Conservation (phyloP, 2,888 invertebrate genomes). For the Periphyllus acericola region DNA sequence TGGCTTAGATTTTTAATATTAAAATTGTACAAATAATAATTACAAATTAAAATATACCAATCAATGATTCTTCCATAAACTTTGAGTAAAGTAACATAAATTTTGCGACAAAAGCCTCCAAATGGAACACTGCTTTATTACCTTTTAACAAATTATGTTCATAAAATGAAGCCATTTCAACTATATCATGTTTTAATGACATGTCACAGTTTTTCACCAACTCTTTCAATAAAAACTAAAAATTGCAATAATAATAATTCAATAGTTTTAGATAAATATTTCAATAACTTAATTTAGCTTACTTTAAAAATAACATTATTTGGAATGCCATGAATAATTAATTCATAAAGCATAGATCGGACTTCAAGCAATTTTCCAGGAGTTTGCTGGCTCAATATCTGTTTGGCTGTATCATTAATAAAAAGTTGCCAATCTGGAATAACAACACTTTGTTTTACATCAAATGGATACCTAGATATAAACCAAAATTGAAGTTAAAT, state of each 20-base stretch:
- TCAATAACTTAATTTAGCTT: slow-evolving; percentile 62
- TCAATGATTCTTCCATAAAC: slow-evolving; percentile 76
- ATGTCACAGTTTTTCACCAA: slow-evolving; percentile 90
- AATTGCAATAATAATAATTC: slow-evolving; percentile 59
- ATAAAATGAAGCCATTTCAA: slow-evolving; percentile 86
- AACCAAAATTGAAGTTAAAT: slow-evolving; percentile 70
- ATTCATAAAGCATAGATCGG: slow-evolving; percentile 88
- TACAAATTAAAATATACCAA: slow-evolving; percentile 43
- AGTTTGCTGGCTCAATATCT: slow-evolving; percentile 87
- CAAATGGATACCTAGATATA: slow-evolving; percentile 81
- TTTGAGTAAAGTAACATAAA: slow-evolving; percentile 95
- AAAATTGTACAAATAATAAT: neutral
- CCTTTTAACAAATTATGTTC: slow-evolving; percentile 94
- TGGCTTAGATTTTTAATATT: neutral
- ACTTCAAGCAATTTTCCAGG: slow-evolving; percentile 86
- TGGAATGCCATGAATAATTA: slow-evolving; percentile 93
- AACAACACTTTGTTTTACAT: slow-evolving; percentile 79
- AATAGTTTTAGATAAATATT: neutral
- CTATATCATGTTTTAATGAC: slow-evolving; percentile 85
- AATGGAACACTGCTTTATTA: slow-evolving; percentile 93
- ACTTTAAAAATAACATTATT: slow-evolving; percentile 89
- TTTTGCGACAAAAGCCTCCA: slow-evolving; percentile 96
- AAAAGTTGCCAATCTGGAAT: slow-evolving; percentile 95
- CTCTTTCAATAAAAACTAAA: slow-evolving; percentile 80
- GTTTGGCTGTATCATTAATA: slow-evolving; percentile 84